Evolutionary conservation across 2,888 invertebrate species (phyloP).

Genomic region (Drosophila mimica): DNA sequence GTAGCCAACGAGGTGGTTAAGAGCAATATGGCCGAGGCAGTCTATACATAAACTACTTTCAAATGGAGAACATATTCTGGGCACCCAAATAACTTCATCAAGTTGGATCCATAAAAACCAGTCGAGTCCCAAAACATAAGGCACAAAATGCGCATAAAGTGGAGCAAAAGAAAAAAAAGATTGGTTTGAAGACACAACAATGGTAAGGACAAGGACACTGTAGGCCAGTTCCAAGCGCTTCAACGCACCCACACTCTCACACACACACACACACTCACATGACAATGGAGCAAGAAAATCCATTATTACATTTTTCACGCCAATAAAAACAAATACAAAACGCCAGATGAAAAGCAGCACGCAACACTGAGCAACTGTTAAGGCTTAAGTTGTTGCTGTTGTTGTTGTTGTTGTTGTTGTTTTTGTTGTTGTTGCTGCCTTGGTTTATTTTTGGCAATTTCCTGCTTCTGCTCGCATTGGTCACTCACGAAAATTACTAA

Average conservation of each 20-base stretch:
- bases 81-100: conserved; percentile 68
- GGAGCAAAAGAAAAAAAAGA: conserved; percentile 22
- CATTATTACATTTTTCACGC: conserved; percentile 80
- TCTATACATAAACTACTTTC: conserved; percentile 36
- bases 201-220: conserved; percentile 23
- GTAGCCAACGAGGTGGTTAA: conserved; percentile 3
- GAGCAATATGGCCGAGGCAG: conserved; percentile 1
- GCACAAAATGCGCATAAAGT: conserved; percentile 36
- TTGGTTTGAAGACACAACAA: conserved; percentile 33
- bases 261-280: conserved; percentile 16
- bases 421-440: conserved; percentile 22
- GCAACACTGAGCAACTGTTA: conserved; percentile 56
- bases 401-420: conserved; percentile 32
- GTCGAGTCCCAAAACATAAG: conserved; percentile 31
- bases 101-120: conserved; percentile 44
- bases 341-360: conserved; percentile 24
- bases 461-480: conserved; percentile 50
- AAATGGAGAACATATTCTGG: conserved; percentile 30
- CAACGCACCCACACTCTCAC: conserved; percentile 14
- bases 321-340: conserved; percentile 78
- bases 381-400: conserved; percentile 38
- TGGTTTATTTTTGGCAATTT: conserved; percentile 64
- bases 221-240: conserved; percentile 33
- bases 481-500: conserved; percentile 75
- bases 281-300: conserved; percentile 31